A percentile compares a stretch with the other conserved stretches of the same genome.
These are phyloP conservation scores for Microplitis demolitor DNA, from an alignment of 1,140 invertebrate genomes.

Conservation along the genomic window DNA sequence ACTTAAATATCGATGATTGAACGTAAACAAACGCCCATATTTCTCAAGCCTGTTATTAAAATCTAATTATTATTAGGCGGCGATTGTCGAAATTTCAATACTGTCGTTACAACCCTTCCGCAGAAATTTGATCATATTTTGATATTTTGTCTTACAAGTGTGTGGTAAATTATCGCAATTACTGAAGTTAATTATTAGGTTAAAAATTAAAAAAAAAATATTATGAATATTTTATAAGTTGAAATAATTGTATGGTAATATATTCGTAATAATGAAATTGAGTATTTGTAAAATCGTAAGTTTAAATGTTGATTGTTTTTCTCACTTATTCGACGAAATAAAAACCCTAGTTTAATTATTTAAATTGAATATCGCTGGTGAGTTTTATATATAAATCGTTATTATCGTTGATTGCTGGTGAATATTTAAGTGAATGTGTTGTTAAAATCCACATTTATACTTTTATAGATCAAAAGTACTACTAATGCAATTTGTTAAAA, in stretches of 20 bases:
- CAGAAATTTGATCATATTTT: no score
- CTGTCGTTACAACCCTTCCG: not conserved
- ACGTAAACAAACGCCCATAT: not conserved
- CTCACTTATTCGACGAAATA: not conserved
- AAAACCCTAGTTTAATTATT: constrained; percentile 3
- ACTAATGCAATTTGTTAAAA: no score
- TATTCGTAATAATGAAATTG: no score
- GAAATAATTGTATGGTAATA: no score
- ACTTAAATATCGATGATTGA: constrained; percentile 11
- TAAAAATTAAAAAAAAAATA: no score
- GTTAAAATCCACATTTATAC: not conserved
- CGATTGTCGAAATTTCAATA: constrained; percentile 23
- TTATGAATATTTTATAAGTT: no score
- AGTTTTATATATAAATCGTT: not conserved
- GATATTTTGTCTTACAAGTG: no score
- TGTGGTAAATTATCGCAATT: no score
- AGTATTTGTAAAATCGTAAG: no score
- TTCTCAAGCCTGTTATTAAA: constrained; percentile 18
- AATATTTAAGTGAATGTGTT: constrained; percentile 13
- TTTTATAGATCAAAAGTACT: no score
- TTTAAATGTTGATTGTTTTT: no score
- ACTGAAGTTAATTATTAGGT: no score
- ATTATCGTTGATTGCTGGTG: not conserved
- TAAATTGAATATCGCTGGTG: not conserved
- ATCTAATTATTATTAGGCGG: constrained; percentile 31